Percentiles rank a stretch among this genome's conserved stretches.
phyloP scores from a whole-genome alignment of 2,888 invertebrate species.

The Willowsia nigromaculata region DNA sequence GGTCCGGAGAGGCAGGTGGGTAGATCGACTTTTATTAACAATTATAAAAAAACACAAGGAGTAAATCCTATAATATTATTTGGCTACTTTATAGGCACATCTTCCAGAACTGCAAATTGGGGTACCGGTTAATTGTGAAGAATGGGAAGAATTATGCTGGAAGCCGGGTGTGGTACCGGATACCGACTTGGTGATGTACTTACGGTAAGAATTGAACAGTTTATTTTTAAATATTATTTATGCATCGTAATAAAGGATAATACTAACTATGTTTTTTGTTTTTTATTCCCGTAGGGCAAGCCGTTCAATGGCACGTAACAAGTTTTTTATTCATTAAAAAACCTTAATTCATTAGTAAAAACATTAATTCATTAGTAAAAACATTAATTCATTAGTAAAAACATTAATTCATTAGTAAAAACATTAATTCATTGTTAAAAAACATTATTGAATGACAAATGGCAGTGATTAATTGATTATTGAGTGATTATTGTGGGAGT shows the following conservation, averaged over 20 bases:
- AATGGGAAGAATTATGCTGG: constrained; percentile 95
- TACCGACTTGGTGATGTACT: constrained; percentile 97
- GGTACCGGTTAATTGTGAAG: constrained; percentile 81
- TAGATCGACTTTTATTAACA: background rate
- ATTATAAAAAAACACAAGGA: background rate
- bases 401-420: too few relatives aligned
- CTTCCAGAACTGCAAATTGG: constrained; percentile 83
- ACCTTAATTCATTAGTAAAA: too few relatives aligned
- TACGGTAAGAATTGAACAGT: constrained; percentile 92
- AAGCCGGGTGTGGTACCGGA: constrained; percentile 95
- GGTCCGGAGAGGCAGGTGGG: constrained; percentile 80
- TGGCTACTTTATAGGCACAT: constrained; percentile 82
- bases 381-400: too few relatives aligned
- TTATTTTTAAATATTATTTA: background rate
- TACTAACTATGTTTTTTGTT: background rate
- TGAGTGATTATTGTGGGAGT: too few relatives aligned
- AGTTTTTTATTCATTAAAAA: too few relatives aligned
- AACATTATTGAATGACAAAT: too few relatives aligned
- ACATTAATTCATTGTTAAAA: too few relatives aligned
- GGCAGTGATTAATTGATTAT: too few relatives aligned
- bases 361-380: too few relatives aligned
- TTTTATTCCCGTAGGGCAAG: too few relatives aligned
- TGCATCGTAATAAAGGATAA: background rate
- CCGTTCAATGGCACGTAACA: too few relatives aligned
- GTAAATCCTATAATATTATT: background rate